Evolutionary conservation across 1,140 invertebrate species (phyloP).

Genomic region (Leguminivora glycinivorella): DNA sequence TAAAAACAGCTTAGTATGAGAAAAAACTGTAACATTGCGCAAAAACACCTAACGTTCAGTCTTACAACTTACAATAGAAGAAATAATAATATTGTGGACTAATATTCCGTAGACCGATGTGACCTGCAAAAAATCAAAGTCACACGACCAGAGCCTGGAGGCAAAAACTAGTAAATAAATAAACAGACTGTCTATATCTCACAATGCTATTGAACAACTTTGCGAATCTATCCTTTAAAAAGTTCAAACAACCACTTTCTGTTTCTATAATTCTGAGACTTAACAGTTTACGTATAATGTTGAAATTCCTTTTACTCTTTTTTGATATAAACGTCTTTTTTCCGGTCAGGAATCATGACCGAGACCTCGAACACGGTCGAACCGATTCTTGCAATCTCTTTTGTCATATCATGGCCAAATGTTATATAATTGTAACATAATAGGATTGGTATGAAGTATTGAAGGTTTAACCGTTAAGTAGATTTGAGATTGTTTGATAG

Average conservation of each 20-base stretch:
- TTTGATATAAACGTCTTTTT: not conserved
- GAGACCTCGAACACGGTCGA: constrained; percentile 7
- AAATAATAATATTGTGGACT: not conserved
- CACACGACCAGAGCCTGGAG: not conserved
- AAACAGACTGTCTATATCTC: not conserved
- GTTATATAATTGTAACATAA: constrained; percentile 10
- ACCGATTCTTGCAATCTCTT: constrained; percentile 6
- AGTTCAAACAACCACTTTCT: not conserved
- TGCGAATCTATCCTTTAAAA: not conserved
- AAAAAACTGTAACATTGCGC: too few species aligned
- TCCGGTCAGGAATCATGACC: not conserved
- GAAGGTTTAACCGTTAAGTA: not conserved
- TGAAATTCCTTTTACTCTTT: not conserved
- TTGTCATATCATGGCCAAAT: not conserved
- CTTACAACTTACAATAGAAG: too few species aligned
- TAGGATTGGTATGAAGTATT: not conserved
- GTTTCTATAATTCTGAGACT: not conserved
- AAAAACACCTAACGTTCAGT: too few species aligned
- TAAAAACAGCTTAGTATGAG: too few species aligned
- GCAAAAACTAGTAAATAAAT: constrained; percentile 13
- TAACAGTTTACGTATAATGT: not conserved
- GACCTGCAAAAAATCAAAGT: not conserved
- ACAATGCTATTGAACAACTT: not conserved
- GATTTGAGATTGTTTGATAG: not conserved
- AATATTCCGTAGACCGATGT: not conserved